A percentile compares a stretch with the other conserved stretches of the same genome.
Evolutionary conservation across 2,888 invertebrate genomes (phyloP).

Genomic region (Hemistola chrysoprasaria): DNA sequence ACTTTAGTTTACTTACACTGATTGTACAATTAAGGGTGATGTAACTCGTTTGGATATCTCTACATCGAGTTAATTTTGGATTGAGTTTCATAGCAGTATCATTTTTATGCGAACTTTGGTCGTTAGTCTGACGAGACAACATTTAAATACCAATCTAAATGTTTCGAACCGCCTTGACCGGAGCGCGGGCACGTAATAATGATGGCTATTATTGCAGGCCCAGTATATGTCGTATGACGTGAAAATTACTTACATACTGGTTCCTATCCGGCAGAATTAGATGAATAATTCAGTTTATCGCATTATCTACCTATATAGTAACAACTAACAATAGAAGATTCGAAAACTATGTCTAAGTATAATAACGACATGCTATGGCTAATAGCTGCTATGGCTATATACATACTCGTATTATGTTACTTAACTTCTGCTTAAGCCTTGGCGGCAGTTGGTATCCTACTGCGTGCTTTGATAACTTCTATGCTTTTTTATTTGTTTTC

Average conservation of each 20-base stretch:
- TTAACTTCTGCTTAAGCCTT: slow-evolving; percentile 20
- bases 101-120: slow-evolving; percentile 29
- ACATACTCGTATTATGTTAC: too few species aligned
- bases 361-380: slow-evolving; percentile 32
- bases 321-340: slow-evolving; percentile 32
- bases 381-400: too few species aligned
- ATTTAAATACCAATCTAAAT: slow-evolving; percentile 14
- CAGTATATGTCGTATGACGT: slow-evolving; percentile 35
- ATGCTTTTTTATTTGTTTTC: too few species aligned
- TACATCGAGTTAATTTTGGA: slow-evolving; percentile 26
- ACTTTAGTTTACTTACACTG: slow-evolving; percentile 54
- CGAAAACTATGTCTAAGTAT: slow-evolving; percentile 29
- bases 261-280: slow-evolving; percentile 50
- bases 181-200: slow-evolving; percentile 38
- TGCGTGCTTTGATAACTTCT: too few species aligned
- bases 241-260: slow-evolving; percentile 46
- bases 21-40: slow-evolving; percentile 56
- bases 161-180: slow-evolving; percentile 44
- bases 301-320: slow-evolving; percentile 42
- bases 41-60: slow-evolving; percentile 47
- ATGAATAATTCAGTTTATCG: slow-evolving; percentile 56
- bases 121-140: slow-evolving; percentile 14
- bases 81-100: slow-evolving; percentile 24
- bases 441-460: slow-evolving; percentile 32
- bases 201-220: slow-evolving; percentile 34